Evolutionary conservation across 92 coral and sea anemone genomes (phyloP).

Genomic region (Montipora capitata): DNA sequence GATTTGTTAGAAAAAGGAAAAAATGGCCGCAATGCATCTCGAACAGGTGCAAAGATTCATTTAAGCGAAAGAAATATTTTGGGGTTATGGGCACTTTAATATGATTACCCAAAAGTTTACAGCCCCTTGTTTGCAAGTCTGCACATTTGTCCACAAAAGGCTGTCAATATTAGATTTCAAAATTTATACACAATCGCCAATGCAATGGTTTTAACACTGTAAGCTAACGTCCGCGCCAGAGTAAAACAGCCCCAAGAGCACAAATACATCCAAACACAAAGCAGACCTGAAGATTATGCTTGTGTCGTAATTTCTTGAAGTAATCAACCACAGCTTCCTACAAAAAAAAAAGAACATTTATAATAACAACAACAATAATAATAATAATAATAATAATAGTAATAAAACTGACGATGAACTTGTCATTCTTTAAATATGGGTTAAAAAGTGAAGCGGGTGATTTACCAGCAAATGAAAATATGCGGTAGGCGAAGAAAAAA

Average conservation of each 20-base stretch:
- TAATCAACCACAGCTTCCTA: conserved; percentile 85
- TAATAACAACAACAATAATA: too few species aligned
- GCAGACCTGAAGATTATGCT: conserved; percentile 75
- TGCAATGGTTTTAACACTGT: not conserved
- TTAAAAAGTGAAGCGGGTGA: too few species aligned
- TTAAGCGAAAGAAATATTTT: too few species aligned
- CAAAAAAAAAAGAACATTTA: conserved; percentile 17
- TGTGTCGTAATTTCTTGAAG: conserved; percentile 52
- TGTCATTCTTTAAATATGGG: too few species aligned
- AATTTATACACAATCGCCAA: conserved; percentile 6
- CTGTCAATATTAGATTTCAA: not conserved
- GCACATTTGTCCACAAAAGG: not conserved
- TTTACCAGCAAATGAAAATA: too few species aligned
- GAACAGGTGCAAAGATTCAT: too few species aligned
- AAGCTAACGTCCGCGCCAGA: conserved; percentile 78
- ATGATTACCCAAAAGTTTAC: not conserved
- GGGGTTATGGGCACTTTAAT: too few species aligned
- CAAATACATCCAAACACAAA: conserved; percentile 82
- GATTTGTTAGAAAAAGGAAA: too few species aligned
- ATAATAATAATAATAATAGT: too few species aligned
- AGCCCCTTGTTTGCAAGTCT: conserved; percentile 3
- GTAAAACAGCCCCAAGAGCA: conserved; percentile 65
- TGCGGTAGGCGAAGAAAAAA: too few species aligned
- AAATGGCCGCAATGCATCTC: too few species aligned
- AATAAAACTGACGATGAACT: too few species aligned